A percentile compares a stretch with the other conserved stretches of the same genome.
Evolutionary conservation across 2,113 vertebrate species (phyloP).

Genomic region (Quiscalus mexicanus): DNA sequence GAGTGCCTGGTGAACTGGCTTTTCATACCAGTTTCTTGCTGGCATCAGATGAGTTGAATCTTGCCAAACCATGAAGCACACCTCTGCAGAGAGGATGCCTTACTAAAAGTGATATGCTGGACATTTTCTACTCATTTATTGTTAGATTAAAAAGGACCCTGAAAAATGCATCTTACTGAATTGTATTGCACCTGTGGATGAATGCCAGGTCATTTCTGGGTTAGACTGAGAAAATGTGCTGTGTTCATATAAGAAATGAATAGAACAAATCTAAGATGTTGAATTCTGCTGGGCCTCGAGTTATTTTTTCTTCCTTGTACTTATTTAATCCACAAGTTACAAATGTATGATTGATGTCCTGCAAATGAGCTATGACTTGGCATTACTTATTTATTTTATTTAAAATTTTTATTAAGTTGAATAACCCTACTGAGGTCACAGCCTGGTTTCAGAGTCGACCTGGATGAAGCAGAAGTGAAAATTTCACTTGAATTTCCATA

Average conservation of each 20-base stretch:
- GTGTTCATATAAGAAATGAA: not conserved
- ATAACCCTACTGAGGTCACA: slow-evolving; percentile 8
- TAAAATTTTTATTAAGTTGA: slow-evolving; percentile 52
- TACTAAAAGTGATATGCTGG: not conserved
- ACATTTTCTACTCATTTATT: not conserved
- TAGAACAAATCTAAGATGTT: not conserved
- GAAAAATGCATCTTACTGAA: not conserved
- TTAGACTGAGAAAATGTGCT: not conserved
- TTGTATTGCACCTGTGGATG: not conserved
- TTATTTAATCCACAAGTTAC: slow-evolving; percentile 2
- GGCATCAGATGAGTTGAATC: not conserved
- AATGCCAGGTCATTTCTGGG: not conserved
- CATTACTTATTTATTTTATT: slow-evolving; percentile 67
- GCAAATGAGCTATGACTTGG: slow-evolving; percentile 41
- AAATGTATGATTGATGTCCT: slow-evolving; percentile 48
- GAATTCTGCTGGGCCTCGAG: not conserved
- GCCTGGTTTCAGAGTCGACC: not conserved
- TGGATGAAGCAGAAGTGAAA: slow-evolving; percentile 18
- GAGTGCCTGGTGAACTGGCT: not conserved
- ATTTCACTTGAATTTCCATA: slow-evolving; percentile 41
- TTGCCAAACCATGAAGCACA: not conserved
- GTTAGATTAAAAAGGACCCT: not conserved
- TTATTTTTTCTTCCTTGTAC: not conserved
- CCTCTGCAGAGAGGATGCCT: not conserved
- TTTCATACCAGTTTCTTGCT: not conserved